phyloP scores from a whole-genome alignment of 2,797 vertebrate genomes.

The Spinus olivaceus region DNA sequence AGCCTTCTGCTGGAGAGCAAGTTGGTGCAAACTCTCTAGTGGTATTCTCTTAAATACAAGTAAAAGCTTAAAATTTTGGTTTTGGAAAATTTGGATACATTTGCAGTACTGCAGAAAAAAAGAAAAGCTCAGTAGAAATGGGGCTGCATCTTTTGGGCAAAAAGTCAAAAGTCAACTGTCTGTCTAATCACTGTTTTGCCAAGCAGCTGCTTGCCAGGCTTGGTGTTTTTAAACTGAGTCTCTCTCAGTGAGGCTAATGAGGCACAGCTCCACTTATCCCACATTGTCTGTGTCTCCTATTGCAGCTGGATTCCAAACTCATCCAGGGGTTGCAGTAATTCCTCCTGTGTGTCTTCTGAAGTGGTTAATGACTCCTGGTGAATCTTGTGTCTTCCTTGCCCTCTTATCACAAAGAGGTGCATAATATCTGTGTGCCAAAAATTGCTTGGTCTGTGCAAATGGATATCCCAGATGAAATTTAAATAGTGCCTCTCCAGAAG shows the following conservation, averaged over 20 bases:
- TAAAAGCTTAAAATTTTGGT: neutral
- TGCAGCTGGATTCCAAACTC: neutral
- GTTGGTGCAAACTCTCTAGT: neutral
- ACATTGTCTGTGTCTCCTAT: rapidly evolving
- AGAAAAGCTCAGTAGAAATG: neutral
- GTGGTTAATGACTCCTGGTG: neutral
- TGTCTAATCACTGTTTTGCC: neutral
- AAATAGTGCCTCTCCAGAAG: neutral
- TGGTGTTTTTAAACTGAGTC: neutral
- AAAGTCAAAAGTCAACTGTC: neutral
- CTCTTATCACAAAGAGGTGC: neutral
- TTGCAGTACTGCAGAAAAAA: neutral
- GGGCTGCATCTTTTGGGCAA: neutral
- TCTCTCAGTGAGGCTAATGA: neutral
- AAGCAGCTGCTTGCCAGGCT: neutral
- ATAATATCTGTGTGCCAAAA: no score
- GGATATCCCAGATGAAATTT: neutral
- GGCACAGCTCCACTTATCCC: neutral
- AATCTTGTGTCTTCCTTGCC: neutral
- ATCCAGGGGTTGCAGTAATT: neutral
- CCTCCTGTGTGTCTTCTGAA: neutral
- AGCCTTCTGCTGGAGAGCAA: neutral
- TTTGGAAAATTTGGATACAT: neutral
- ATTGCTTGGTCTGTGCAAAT: neutral
- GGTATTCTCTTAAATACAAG: neutral